These are phyloP conservation scores for Argentina silus DNA, from an alignment of 2,797 vertebrate species.

Conservation along the genomic window DNA sequence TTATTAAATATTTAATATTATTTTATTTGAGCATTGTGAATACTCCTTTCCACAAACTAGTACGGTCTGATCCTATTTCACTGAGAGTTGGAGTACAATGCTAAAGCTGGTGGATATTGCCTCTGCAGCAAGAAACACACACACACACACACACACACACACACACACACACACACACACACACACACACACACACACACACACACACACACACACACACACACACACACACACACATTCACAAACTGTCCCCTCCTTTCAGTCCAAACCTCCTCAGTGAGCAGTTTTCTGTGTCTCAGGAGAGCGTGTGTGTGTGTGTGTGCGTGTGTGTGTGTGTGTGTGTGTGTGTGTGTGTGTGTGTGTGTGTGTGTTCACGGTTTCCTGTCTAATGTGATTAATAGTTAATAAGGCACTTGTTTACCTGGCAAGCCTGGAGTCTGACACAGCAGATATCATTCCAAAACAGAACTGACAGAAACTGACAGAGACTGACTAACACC, in stretches of 20 bases:
- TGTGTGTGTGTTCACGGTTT: conserved; percentile 41
- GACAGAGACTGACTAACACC: neutral
- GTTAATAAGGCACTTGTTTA: conserved; percentile 77
- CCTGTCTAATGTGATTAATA: conserved; percentile 69
- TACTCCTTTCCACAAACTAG: conserved; percentile 38
- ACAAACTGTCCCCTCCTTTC: neutral
- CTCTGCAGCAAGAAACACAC: conserved; percentile 56
- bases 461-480: conserved; percentile 34
- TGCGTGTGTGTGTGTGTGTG: conserved; percentile 27
- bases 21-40: too few relatives aligned
- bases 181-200: conserved; percentile 11
- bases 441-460: conserved; percentile 70
- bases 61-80: conserved; percentile 67
- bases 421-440: conserved; percentile 64
- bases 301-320: conserved; percentile 47
- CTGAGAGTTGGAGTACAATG: conserved; percentile 55
- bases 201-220: conserved; percentile 11
- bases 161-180: conserved; percentile 12
- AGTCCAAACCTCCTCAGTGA: neutral
- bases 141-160: conserved; percentile 21
- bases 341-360: conserved; percentile 8
- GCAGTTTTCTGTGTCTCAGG: neutral
- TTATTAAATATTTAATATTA: too few relatives aligned
- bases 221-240: conserved; percentile 18
- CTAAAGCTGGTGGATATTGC: conserved; percentile 16